phyloP scores from a whole-genome alignment of 2,888 invertebrate species.

The Dichetophora obliterata region DNA sequence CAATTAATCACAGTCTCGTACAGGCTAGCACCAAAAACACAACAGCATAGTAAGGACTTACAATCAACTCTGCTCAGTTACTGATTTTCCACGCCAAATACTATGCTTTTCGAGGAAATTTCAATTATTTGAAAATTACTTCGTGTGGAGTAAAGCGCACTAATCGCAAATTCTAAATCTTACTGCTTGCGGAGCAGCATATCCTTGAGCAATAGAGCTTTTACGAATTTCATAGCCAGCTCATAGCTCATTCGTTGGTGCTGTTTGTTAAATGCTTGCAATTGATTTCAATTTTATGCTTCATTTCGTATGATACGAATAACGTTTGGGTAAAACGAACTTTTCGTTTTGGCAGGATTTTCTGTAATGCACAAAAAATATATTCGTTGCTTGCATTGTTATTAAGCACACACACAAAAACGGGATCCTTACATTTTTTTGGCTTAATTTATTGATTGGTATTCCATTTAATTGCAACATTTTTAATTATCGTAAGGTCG shows the following conservation, averaged over 20 bases:
- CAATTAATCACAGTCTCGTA: conserved; percentile 27
- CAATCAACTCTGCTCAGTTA: neutral
- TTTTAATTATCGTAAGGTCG: too few relatives aligned
- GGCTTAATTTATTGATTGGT: too few relatives aligned
- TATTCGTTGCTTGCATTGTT: neutral
- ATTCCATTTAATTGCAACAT: too few relatives aligned
- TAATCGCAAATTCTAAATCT: neutral
- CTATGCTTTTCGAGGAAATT: conserved; percentile 12
- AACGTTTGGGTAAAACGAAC: neutral
- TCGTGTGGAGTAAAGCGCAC: neutral
- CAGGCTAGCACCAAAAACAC: neutral
- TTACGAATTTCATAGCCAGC: neutral
- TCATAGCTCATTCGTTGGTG: conserved; percentile 21
- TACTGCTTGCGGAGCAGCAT: neutral
- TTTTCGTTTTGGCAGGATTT: neutral
- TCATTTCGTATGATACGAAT: neutral
- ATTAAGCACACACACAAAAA: neutral
- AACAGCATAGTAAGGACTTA: neutral
- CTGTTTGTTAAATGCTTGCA: neutral
- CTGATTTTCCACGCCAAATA: neutral
- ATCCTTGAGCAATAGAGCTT: neutral
- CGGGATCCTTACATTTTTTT: too few relatives aligned
- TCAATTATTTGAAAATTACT: conserved; percentile 25
- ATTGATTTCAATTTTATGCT: conserved; percentile 29
- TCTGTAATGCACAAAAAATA: neutral